Base-by-base conservation (phyloP, 1,140 invertebrate genomes). In the Oscheius sp. region DNA sequence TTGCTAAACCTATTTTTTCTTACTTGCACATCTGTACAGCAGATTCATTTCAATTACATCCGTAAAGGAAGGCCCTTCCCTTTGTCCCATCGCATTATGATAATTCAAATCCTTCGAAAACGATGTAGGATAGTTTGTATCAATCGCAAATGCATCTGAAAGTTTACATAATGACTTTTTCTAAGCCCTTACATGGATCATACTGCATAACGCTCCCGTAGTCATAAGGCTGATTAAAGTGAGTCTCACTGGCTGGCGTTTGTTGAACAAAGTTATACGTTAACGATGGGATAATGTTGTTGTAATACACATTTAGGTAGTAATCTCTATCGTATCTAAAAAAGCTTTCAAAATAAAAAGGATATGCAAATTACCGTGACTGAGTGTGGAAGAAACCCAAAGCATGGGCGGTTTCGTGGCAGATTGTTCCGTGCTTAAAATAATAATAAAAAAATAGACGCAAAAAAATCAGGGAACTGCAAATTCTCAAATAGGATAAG, bases 301-400 rank as follows among this genome's bases (percentile, higher is more conserved):
- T n/a, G 38, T 10, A 42, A n/a, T 42, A 10, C 15, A 73, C 74
- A 3, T 18, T 15, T 4, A 75, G 34, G 32, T 73, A 74, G 18
- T 74, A 13, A 38, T 75, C 74, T 32, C 74, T 52, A 28, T 75
- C 74, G 26, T 28, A 63, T 3, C 74, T n/a, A n/a, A n/a, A n/a
- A n/a, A n/a, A n/a, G n/a, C n/a, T n/a, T n/a, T n/a, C n/a, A n/a
- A n/a, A n/a, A n/a, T n/a, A n/a, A n/a, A n/a, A n/a, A n/a, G n/a
- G n/a, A n/a, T n/a, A n/a, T n/a, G n/a, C n/a, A n/a, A n/a, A n/a
- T n/a, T n/a, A n/a, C n/a, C n/a, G 72, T 49, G 36, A 62, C 28
- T 75, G 74, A 15, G 73, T 69, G 36, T 75, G 74, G 46, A 45
- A 46, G 42, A 75, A 75, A 32, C 74, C 73, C 13, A 75, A 28